These are phyloP conservation scores for Pangasianodon gigas DNA, from an alignment of 2,113 vertebrate species.

Conservation along the genomic window DNA sequence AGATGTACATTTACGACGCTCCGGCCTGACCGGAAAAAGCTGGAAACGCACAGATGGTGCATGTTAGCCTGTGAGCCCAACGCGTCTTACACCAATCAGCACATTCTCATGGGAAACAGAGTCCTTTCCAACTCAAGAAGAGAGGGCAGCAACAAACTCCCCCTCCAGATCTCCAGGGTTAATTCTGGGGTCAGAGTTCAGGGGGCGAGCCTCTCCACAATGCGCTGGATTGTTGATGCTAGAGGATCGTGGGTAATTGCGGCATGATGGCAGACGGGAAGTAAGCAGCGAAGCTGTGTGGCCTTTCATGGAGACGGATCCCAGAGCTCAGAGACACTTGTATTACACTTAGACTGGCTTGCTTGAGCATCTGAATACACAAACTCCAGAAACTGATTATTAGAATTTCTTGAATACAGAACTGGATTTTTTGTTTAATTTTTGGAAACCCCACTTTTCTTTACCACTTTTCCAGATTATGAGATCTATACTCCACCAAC, in stretches of 20 bases:
- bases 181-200: slow-evolving; percentile 56
- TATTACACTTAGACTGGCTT: not conserved
- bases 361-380: not conserved
- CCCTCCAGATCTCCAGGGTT: slow-evolving; percentile 49
- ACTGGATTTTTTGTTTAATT: not conserved
- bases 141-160: slow-evolving; percentile 35
- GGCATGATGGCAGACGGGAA: slow-evolving; percentile 44
- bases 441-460: not conserved
- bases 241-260: slow-evolving; percentile 48
- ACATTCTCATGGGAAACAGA: slow-evolving; percentile 79
- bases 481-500: not conserved
- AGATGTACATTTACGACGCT: slow-evolving; percentile 70
- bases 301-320: slow-evolving; percentile 15
- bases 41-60: slow-evolving; percentile 77
- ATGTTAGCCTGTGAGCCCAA: slow-evolving; percentile 66
- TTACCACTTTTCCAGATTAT: not conserved
- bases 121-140: slow-evolving; percentile 39
- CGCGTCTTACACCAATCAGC: slow-evolving; percentile 62
- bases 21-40: slow-evolving; percentile 62
- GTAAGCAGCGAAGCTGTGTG: slow-evolving; percentile 20
- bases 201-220: slow-evolving; percentile 59
- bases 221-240: slow-evolving; percentile 58
- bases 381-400: not conserved
- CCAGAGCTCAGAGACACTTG: slow-evolving; percentile 11
- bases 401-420: not conserved